A percentile compares a stretch with the other conserved stretches of the same genome.
Conservation (phyloP, 2,888 invertebrate genomes). For the Zonitis immaculata region DNA sequence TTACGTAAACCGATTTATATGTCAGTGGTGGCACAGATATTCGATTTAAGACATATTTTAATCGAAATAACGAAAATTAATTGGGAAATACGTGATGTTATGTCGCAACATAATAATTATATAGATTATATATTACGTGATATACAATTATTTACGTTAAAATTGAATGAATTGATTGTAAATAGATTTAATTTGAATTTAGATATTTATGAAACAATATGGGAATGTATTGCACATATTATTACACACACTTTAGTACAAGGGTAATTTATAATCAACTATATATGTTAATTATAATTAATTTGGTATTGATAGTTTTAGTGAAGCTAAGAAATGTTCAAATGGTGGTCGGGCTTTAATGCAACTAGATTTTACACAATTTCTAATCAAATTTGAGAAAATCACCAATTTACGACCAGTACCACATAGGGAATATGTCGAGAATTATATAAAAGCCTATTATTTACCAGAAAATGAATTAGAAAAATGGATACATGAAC, state of each 20-base stretch:
- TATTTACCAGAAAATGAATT: conserved; percentile 85
- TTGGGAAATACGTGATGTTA: conserved; percentile 94
- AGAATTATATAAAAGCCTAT: conserved; percentile 93
- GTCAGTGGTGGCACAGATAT: conserved; percentile 73
- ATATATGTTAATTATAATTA: too few species aligned
- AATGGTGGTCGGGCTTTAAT: conserved; percentile 95
- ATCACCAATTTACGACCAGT: conserved; percentile 78
- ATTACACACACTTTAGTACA: conserved; percentile 87
- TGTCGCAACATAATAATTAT: conserved; percentile 89
- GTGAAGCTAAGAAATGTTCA: conserved; percentile 88
- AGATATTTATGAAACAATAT: conserved; percentile 67
- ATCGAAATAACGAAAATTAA: conserved; percentile 87
- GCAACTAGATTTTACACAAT: conserved; percentile 96
- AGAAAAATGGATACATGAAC: conserved; percentile 83
- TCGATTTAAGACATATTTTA: conserved; percentile 72
- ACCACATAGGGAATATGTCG: conserved; percentile 86
- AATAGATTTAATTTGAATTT: conserved; percentile 65
- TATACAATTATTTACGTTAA: conserved; percentile 72
- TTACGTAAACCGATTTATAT: conserved; percentile 82
- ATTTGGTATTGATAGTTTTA: too few species aligned
- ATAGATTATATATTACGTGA: conserved; percentile 69
- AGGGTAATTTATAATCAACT: conserved; percentile 62
- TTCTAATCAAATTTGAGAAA: conserved; percentile 84
- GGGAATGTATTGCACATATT: conserved; percentile 84
- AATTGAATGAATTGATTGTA: conserved; percentile 66